Conservation (phyloP, 1,140 invertebrate genomes). For the Drosophila sturtevanti region DNA sequence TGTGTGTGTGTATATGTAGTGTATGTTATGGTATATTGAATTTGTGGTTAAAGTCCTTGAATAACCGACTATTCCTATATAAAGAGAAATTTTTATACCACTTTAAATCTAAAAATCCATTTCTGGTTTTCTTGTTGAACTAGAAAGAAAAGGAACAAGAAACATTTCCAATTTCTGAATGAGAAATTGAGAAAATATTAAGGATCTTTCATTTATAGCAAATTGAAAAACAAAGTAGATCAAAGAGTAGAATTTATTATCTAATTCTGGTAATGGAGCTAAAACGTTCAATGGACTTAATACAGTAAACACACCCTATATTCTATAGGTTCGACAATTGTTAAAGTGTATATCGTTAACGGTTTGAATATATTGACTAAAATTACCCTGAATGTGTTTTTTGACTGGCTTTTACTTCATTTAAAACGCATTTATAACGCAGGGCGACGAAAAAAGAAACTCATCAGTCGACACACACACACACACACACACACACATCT, state of each 20-base stretch:
- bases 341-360: constrained; percentile 19
- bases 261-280: too few species aligned
- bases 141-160: too few species aligned
- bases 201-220: too few species aligned
- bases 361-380: not conserved
- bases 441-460: constrained; percentile 68
- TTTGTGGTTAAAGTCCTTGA: not conserved
- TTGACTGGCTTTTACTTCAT: constrained; percentile 78
- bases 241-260: too few species aligned
- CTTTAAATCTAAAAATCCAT: too few species aligned
- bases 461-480: constrained; percentile 59
- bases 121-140: too few species aligned
- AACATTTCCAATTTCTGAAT: too few species aligned
- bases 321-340: not conserved
- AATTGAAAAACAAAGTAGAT: too few species aligned
- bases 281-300: too few species aligned
- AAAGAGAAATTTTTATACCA: not conserved
- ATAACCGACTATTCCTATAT: too few species aligned
- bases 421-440: constrained; percentile 80
- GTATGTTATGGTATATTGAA: constrained; percentile 26
- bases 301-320: too few species aligned
- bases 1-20: constrained; percentile 37
- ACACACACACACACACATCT: constrained; percentile 5
- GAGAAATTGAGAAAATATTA: too few species aligned
- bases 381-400: constrained; percentile 28